Evolutionary conservation across 2,797 vertebrate species (phyloP).

Genomic region (Sebastolobus alascanus): DNA sequence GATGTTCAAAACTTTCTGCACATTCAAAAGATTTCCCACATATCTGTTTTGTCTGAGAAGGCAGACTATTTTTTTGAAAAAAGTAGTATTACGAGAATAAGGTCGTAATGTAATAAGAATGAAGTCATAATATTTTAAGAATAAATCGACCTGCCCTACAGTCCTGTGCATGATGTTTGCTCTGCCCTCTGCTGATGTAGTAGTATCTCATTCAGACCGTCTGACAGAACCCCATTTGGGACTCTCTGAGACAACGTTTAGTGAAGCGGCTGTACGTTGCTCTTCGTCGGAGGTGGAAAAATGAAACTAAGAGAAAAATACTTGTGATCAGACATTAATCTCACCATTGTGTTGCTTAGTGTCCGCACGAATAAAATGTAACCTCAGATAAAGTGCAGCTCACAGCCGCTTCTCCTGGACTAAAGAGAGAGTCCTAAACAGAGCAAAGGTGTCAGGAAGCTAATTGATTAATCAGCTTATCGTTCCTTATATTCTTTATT

Average conservation of each 20-base stretch:
- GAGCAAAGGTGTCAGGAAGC: background rate
- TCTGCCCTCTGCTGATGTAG: background rate
- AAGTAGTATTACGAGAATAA: background rate
- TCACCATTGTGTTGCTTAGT: background rate
- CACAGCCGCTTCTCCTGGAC: background rate
- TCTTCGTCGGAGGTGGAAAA: background rate
- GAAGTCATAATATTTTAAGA: background rate
- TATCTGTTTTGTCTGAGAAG: background rate
- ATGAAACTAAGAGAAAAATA: background rate
- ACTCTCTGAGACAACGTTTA: background rate
- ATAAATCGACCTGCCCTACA: too few relatives aligned
- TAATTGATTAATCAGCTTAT: background rate
- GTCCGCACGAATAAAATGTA: background rate
- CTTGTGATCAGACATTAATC: background rate
- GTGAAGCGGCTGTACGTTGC: background rate
- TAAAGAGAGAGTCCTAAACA: background rate
- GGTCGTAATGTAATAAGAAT: background rate
- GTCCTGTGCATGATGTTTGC: background rate
- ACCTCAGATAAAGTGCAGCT: background rate
- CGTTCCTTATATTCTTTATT: background rate
- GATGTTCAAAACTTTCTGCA: background rate
- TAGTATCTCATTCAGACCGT: background rate
- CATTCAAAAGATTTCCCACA: background rate
- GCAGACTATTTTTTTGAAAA: background rate
- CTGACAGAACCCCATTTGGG: background rate